Conservation (phyloP, 2,113 vertebrate genomes). For the Leucoraja erinaceus region DNA sequence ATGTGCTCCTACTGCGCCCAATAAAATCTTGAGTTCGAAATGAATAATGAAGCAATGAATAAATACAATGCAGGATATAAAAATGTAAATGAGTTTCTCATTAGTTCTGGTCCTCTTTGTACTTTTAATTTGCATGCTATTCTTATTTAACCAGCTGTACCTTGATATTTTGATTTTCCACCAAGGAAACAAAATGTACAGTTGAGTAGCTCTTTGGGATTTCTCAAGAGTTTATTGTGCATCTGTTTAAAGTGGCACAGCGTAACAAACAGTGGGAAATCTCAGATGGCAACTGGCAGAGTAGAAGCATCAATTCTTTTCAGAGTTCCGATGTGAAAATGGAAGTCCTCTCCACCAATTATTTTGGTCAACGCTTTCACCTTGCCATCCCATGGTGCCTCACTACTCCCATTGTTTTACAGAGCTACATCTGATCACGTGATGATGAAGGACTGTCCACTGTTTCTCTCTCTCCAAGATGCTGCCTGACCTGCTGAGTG, state of each 20-base stretch:
- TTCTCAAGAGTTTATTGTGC: background rate
- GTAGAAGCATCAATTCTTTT: background rate
- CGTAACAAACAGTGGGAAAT: background rate
- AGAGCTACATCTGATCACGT: too few relatives aligned
- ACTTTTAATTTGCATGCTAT: background rate
- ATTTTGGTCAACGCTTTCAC: too few relatives aligned
- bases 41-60: background rate
- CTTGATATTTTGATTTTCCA: slow-evolving; percentile 11
- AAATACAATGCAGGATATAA: background rate
- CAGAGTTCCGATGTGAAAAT: too few relatives aligned
- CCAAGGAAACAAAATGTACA: background rate
- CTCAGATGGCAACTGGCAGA: too few relatives aligned
- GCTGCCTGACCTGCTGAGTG: too few relatives aligned
- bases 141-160: background rate
- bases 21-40: background rate
- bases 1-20: background rate
- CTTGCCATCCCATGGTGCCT: too few relatives aligned
- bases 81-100: background rate
- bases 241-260: background rate
- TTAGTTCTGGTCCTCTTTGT: background rate
- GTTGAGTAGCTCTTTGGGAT: background rate
- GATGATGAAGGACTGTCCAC: too few relatives aligned
- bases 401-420: too few relatives aligned
- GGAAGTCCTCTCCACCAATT: too few relatives aligned
- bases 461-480: too few relatives aligned